Conservation (phyloP, 2,113 vertebrate species). For the Lophius piscatorius region DNA sequence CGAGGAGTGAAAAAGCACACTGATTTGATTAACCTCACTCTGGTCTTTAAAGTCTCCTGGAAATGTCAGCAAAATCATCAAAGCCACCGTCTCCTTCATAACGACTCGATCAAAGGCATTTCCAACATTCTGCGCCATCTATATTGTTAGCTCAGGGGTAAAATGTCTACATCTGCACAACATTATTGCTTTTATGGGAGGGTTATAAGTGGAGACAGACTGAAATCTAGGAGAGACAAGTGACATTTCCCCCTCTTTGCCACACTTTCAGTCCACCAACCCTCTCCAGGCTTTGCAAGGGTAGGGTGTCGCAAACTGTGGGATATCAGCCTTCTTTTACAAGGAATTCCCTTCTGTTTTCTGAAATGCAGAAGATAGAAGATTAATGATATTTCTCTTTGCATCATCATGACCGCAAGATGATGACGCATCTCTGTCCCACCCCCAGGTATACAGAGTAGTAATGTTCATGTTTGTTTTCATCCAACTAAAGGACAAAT, state of each 20-base stretch:
- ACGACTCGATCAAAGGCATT: conserved; percentile 78
- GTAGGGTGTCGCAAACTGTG: too few relatives aligned
- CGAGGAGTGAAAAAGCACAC: conserved; percentile 17
- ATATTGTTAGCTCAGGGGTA: conserved; percentile 55
- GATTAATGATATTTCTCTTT: not conserved
- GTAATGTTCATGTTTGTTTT: not conserved
- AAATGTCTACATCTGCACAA: conserved; percentile 67
- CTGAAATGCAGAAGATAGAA: too few relatives aligned
- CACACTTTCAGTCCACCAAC: conserved; percentile 49
- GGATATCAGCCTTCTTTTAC: conserved; percentile 28
- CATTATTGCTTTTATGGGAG: conserved; percentile 68
- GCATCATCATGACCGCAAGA: not conserved
- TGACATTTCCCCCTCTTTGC: conserved; percentile 46
- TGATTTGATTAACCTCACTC: conserved; percentile 64
- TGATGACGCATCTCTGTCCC: not conserved
- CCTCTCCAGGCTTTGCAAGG: too few relatives aligned
- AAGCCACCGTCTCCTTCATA: conserved; percentile 62
- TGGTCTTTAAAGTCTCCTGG: conserved; percentile 67
- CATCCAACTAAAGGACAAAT: not conserved
- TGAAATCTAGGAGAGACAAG: conserved; percentile 36
- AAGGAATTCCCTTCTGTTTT: conserved; percentile 27
- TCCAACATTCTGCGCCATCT: conserved; percentile 61
- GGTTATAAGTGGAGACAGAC: conserved; percentile 63
- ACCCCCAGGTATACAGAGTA: not conserved
- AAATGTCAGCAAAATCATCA: conserved; percentile 76